Base-by-base conservation (phyloP, 2,888 invertebrate species). In the Drosophila nigricruria region DNA sequence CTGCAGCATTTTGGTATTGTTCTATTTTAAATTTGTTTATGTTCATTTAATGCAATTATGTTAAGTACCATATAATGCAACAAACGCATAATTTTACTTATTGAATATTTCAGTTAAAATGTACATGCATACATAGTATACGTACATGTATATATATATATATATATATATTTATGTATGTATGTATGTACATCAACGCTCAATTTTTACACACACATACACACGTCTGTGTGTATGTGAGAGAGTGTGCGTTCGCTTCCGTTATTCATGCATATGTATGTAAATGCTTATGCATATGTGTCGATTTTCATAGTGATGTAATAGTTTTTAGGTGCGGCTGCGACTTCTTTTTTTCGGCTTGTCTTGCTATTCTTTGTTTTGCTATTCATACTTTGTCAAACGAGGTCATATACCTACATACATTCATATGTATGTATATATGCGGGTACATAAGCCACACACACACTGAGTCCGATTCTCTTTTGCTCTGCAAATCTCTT, bases 281-380 rank as follows among this genome's bases (percentile, higher is more conserved):
- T 69, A 18, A 20, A 23, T 62, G 32, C 27, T 27, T 56, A 53
- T 69, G 43, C 42, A 68, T 69, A 64, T 86, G 69, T 82, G 76
- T 81, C 69, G 70, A 69, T 79, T 79, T 85, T 77, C 66, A 71
- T 70, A 72, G 74, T 83, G 88, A 88, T 83, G 86, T 82, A 83
- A 88, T 77, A 82, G 62, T 73, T 58, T 76, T 68, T 74, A 82
- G 82, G 88, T 87, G 88, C 77, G 85, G 85, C 69, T 76, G 53
- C 10, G 40, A 57, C 25, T 23, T 61, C 10, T 45, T 49, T 61
- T 49, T 61, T 49, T 58, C 3, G 20, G 27, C 25, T 25, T 60
- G 14, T 18, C 20, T 58, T 50, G 49, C 30, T 47, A 27, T 60
- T 73, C 58, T 63, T 49, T 52, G 23, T 34, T 47, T 47, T 60